Evolutionary conservation across 2,113 vertebrate genomes (phyloP), one percentile per base, ranked within the genome.

Genomic region (Tympanuchus pallidicinctus): DNA sequence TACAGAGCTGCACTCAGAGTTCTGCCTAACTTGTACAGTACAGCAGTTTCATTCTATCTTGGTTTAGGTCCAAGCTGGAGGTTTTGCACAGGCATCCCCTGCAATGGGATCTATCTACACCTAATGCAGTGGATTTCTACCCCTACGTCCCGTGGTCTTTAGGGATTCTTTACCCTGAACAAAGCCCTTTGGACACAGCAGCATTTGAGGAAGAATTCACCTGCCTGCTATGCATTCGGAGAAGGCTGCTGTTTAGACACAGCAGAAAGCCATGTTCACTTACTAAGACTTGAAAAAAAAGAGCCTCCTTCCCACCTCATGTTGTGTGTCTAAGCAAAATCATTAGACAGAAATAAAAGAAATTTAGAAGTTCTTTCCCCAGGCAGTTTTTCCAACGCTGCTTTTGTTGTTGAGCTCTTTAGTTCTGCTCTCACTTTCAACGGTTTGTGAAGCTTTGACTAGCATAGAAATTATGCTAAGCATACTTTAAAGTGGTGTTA

Each of bases 371-470:
- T 64, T 72, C 13, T 85, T 89, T 96, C 86, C 63, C 36, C 56
- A 36, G 59, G 81, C 48, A 61, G 66, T 79, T 88, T 56, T 56
- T 18, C 74, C 52, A 60, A 4, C 10, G 30, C 14, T 90, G 32
- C 47, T 94, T 95, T 83, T 90, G 73, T 72, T 85, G 34, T 69
- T 92, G 67, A 85, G 42, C 66, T 93, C 25, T 74, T 93, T 76
- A 82, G 25, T 77, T 96, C 70, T 89, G n/a, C 79, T 83, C 90
- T 96, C 56, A 45, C 27, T 89, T 89, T 67, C 74, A 96, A 69
- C 80, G 32, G 52, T 73, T 56, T 79, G 48, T 92, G 45, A 88
- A 84, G 70, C 78, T 92, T 93, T 92, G 73, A 94, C 42, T 82
- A 78, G 77, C 73, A 87, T 48, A 94, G 86, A 92, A 93, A 93